Conservation (phyloP, 2,888 invertebrate genomes). For the Ectemnius continuus region DNA sequence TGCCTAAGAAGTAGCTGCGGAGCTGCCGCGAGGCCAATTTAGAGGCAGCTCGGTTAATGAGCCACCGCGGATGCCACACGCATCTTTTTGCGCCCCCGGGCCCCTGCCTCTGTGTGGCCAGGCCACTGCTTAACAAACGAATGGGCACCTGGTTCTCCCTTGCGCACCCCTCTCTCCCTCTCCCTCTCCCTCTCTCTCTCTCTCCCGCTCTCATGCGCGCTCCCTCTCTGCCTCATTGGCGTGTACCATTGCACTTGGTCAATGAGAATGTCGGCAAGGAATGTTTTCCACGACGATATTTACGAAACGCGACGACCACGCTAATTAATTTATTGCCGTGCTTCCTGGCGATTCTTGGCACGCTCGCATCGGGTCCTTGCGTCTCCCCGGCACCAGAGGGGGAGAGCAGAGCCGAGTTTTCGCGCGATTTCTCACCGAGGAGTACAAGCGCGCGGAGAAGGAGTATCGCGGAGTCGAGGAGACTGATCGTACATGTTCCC, state of each 20-base stretch:
- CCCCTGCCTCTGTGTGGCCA: slow-evolving; percentile 68
- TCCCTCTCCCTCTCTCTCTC: background rate
- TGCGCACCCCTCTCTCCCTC: background rate
- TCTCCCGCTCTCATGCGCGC: background rate
- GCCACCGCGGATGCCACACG: slow-evolving; percentile 76
- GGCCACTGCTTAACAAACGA: slow-evolving; percentile 66
- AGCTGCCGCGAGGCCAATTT: slow-evolving; percentile 75
- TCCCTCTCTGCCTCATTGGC: background rate
- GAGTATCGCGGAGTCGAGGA: background rate
- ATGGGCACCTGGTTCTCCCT: slow-evolving; percentile 60
- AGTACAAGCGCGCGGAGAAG: too few relatives aligned
- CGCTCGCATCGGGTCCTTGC: too few relatives aligned
- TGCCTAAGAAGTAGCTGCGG: slow-evolving; percentile 66
- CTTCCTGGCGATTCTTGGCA: slow-evolving; percentile 6
- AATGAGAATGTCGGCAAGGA: background rate
- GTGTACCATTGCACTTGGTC: background rate
- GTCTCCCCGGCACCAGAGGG: too few relatives aligned
- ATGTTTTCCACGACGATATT: background rate
- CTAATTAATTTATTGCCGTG: slow-evolving; percentile 5
- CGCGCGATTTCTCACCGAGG: too few relatives aligned
- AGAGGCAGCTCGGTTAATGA: slow-evolving; percentile 76
- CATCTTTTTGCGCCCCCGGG: slow-evolving; percentile 73
- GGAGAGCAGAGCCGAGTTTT: too few relatives aligned
- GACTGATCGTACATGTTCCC: slow-evolving; percentile 1
- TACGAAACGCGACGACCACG: slow-evolving; percentile 1